These are phyloP conservation scores for Diaphora mendica DNA, from an alignment of 2,888 invertebrate species.

Conservation along the genomic window DNA sequence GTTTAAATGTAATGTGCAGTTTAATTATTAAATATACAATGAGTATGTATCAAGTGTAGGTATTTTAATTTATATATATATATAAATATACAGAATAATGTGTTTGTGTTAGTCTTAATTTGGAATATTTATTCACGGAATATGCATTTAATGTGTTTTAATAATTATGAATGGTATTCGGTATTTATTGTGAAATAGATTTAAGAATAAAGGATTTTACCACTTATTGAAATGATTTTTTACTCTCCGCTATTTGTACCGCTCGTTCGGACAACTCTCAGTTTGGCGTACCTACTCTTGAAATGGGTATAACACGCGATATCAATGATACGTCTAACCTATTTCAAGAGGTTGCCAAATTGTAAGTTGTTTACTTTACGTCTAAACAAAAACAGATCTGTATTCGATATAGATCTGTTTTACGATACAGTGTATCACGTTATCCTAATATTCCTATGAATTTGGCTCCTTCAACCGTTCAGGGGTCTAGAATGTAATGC, in stretches of 20 bases:
- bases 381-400: too few relatives aligned
- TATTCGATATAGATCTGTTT: too few relatives aligned
- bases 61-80: conserved; percentile 10
- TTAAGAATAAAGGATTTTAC: conserved; percentile 38
- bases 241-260: neutral
- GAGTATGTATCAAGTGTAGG: neutral
- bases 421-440: too few relatives aligned
- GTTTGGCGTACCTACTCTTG: too few relatives aligned
- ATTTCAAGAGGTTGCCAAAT: too few relatives aligned
- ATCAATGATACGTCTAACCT: too few relatives aligned
- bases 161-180: conserved; percentile 20
- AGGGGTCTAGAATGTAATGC: too few relatives aligned
- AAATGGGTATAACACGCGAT: too few relatives aligned
- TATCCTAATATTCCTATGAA: too few relatives aligned
- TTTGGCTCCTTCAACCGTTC: too few relatives aligned
- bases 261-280: too few relatives aligned
- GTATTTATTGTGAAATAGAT: conserved; percentile 39
- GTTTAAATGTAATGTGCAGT: neutral
- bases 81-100: conserved; percentile 14
- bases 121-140: conserved; percentile 17
- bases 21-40: neutral
- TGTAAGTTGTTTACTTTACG: too few relatives aligned
- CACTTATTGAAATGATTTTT: neutral
- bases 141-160: conserved; percentile 16
- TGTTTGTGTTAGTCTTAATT: conserved; percentile 18